phyloP scores from a whole-genome alignment of 2,113 vertebrate genomes.

The Dicentrarchus labrax region DNA sequence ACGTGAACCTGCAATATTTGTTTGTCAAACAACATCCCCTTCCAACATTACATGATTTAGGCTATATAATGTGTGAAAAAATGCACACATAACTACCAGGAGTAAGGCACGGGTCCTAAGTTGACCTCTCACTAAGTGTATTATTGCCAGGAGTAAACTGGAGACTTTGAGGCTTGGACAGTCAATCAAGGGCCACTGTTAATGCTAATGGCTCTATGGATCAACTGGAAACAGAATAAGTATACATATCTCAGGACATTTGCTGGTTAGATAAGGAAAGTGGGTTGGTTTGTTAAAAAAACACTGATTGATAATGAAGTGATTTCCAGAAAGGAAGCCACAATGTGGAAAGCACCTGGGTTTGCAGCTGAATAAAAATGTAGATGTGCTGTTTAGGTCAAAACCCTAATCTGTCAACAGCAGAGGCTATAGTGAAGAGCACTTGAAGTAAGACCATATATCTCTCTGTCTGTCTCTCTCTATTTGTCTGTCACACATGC shows the following conservation, averaged over 20 bases:
- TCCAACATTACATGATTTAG: neutral
- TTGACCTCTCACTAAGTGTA: neutral
- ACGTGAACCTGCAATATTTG: neutral
- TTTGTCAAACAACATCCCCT: neutral
- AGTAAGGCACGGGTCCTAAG: neutral
- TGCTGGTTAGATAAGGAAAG: neutral
- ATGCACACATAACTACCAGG: neutral
- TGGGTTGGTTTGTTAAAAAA: neutral
- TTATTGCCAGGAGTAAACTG: neutral
- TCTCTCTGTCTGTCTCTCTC: neutral
- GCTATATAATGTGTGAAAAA: neutral
- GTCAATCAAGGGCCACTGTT: neutral
- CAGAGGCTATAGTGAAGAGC: slow-evolving; percentile 1
- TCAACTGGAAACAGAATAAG: neutral
- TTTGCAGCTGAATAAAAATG: neutral
- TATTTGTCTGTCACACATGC: neutral
- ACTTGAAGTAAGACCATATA: neutral
- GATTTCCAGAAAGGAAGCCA: neutral
- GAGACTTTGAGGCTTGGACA: neutral
- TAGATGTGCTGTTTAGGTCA: neutral
- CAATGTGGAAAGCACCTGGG: neutral
- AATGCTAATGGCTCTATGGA: neutral
- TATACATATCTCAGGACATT: neutral
- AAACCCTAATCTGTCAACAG: slow-evolving; percentile 18
- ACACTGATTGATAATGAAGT: neutral